phyloP scores from a whole-genome alignment of 2,888 invertebrate genomes.

The Nezara viridula region DNA sequence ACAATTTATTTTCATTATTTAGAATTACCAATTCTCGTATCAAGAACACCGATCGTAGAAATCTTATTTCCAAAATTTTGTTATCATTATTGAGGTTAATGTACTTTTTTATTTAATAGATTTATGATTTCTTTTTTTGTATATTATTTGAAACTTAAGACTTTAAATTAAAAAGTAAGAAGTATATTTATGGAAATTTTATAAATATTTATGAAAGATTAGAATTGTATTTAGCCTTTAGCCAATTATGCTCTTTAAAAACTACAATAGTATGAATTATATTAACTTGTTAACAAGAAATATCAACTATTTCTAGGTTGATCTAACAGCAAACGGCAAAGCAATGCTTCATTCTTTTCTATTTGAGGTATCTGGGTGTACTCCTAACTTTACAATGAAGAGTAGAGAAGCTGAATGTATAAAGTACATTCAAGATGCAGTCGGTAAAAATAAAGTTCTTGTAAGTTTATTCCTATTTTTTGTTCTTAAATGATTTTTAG shows the following conservation, averaged over 20 bases:
- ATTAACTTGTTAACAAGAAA: neutral
- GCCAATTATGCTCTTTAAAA: too few relatives aligned
- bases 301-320: slow-evolving; percentile 77
- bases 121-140: too few relatives aligned
- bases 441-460: slow-evolving; percentile 92
- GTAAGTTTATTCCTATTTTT: slow-evolving; percentile 73
- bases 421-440: slow-evolving; percentile 89
- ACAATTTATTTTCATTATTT: too few relatives aligned
- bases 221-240: neutral
- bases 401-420: slow-evolving; percentile 91
- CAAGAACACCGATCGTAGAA: too few relatives aligned
- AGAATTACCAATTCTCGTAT: too few relatives aligned
- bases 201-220: neutral
- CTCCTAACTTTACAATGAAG: slow-evolving; percentile 89
- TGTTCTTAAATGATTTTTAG: neutral
- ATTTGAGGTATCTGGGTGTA: slow-evolving; percentile 89
- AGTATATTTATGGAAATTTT: neutral
- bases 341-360: slow-evolving; percentile 95
- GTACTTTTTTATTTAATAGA: too few relatives aligned
- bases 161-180: neutral
- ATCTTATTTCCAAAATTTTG: too few relatives aligned
- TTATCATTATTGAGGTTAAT: too few relatives aligned
- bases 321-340: slow-evolving; percentile 91
- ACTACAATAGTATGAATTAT: too few relatives aligned
- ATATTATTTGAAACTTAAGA: too few relatives aligned